Evolutionary conservation across 2,797 vertebrate species (phyloP).

Genomic region (Emydoidea blandingii): DNA sequence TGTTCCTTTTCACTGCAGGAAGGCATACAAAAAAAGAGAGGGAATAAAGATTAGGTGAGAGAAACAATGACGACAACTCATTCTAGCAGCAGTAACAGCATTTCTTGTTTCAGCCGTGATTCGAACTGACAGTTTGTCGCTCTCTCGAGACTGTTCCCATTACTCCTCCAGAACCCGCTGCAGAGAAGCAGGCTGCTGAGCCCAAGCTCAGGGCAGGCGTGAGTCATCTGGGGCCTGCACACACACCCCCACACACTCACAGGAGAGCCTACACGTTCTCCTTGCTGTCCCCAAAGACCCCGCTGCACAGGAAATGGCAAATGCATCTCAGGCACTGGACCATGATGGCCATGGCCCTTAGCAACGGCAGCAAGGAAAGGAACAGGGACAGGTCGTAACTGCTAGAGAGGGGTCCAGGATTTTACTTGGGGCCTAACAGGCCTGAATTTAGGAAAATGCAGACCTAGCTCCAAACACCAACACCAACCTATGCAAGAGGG

Average conservation of each 20-base stretch:
- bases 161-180: background rate
- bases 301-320: background rate
- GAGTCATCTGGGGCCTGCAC: background rate
- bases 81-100: rapidly evolving
- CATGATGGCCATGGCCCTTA: background rate
- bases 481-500: background rate
- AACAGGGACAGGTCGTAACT: background rate
- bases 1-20: conserved; percentile 82
- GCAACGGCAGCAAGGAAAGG: background rate
- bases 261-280: background rate
- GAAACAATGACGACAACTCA: background rate
- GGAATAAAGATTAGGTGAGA: conserved; percentile 22
- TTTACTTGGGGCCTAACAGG: background rate
- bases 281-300: background rate
- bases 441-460: background rate
- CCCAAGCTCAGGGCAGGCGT: background rate
- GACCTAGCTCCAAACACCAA: background rate
- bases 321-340: background rate
- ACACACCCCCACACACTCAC: background rate
- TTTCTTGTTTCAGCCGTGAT: rapidly evolving
- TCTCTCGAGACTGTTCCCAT: background rate
- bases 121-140: rapidly evolving
- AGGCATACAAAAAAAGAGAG: conserved; percentile 46
- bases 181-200: background rate
- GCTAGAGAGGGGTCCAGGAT: background rate